Conservation (phyloP, 2,888 invertebrate species). For the Drosophila picticornis region DNA sequence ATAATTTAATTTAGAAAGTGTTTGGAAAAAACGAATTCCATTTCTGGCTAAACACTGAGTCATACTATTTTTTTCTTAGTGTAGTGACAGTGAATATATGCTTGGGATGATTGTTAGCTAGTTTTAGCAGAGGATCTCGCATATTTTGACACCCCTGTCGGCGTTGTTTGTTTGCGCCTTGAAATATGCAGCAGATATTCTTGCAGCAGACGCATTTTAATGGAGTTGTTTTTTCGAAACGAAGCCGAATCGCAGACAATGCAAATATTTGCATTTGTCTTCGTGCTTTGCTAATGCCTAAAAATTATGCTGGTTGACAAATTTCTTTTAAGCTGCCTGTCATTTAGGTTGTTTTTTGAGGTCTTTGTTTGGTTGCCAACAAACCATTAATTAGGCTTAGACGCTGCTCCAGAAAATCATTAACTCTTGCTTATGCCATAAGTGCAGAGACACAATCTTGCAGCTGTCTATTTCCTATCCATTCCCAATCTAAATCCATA, state of each 20-base stretch:
- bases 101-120: conserved; percentile 8
- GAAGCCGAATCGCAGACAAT: conserved; percentile 48
- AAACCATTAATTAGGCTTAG: conserved; percentile 73
- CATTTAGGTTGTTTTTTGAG: conserved; percentile 21
- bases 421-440: conserved; percentile 22
- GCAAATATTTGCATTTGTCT: conserved; percentile 73
- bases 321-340: conserved; percentile 46
- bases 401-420: conserved; percentile 15
- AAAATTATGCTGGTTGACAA: conserved; percentile 83
- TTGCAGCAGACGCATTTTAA: conserved; percentile 50
- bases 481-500: background rate
- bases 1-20: background rate
- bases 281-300: conserved; percentile 69
- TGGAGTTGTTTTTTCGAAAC: conserved; percentile 64
- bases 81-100: conserved; percentile 5
- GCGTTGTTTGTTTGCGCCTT: conserved; percentile 37
- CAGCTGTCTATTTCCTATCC: conserved; percentile 51
- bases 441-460: conserved; percentile 20
- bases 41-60: background rate
- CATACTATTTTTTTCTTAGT: background rate
- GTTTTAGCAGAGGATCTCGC: conserved; percentile 21
- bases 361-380: conserved; percentile 52
- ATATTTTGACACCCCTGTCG: conserved; percentile 82
- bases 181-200: conserved; percentile 68
- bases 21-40: background rate